Percentiles rank a stretch among this genome's conserved stretches.
phyloP scores from a whole-genome alignment of 37 sponge, comb jelly and placozoan species.

The Cliona cf. orientalis region DNA sequence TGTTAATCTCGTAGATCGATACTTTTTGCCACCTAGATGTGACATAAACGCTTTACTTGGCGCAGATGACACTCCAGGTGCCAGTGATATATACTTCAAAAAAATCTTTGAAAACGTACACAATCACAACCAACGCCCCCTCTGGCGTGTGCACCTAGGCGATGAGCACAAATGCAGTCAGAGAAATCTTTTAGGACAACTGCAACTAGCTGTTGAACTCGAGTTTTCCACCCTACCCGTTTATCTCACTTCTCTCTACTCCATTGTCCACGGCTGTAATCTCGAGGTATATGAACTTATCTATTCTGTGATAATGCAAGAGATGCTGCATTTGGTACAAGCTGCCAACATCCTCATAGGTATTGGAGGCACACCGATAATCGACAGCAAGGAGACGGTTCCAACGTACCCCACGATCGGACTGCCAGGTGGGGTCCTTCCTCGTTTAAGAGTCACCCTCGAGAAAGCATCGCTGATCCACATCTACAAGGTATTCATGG shows the following conservation, averaged over 20 bases:
- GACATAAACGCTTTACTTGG: too few species aligned
- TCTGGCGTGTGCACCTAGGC: too few species aligned
- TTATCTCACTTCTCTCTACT: constrained; percentile 48
- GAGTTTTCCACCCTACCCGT: constrained; percentile 52
- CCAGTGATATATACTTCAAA: too few species aligned
- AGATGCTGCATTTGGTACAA: constrained; percentile 53
- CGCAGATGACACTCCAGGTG: too few species aligned
- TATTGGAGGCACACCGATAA: constrained; percentile 41
- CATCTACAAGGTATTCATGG: constrained; percentile 48
- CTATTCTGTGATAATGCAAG: constrained; percentile 38
- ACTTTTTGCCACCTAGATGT: too few species aligned
- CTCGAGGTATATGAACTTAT: constrained; percentile 26
- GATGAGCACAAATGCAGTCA: too few species aligned
- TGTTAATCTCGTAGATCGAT: too few species aligned
- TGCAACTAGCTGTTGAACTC: constrained; percentile 37
- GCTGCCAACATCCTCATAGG: constrained; percentile 53
- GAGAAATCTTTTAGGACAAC: too few species aligned
- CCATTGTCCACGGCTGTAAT: constrained; percentile 35
- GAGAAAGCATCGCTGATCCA: constrained; percentile 17
- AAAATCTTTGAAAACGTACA: too few species aligned
- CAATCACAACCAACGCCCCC: not conserved
- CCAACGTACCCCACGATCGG: constrained; percentile 26
- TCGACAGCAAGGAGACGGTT: constrained; percentile 10
- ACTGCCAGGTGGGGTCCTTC: constrained; percentile 46
- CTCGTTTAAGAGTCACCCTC: constrained; percentile 14